These are phyloP conservation scores for Orthonychiurus folsomi DNA, from an alignment of 2,888 invertebrate genomes.

Conservation along the genomic window DNA sequence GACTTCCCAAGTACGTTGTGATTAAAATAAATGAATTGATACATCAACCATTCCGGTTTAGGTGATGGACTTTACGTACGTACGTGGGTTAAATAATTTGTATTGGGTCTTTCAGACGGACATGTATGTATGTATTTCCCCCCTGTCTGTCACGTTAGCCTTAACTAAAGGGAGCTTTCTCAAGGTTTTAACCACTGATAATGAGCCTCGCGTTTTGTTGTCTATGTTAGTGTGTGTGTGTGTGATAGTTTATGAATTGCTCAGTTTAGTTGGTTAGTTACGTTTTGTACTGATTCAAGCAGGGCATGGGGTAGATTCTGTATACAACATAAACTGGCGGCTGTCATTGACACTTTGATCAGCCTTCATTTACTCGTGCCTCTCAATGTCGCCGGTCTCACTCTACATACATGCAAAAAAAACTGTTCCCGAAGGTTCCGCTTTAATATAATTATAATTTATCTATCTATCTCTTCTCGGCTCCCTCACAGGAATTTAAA, in stretches of 20 bases:
- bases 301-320: not conserved
- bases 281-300: not conserved
- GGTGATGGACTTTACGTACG: too few relatives aligned
- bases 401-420: not conserved
- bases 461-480: too few relatives aligned
- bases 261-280: conserved; percentile 1
- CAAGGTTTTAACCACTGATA: not conserved
- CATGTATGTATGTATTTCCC: too few relatives aligned
- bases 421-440: not conserved
- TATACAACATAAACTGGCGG: not conserved
- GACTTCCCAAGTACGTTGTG: too few relatives aligned
- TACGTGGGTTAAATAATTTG: too few relatives aligned
- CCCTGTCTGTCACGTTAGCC: too few relatives aligned
- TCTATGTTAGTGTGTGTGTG: not conserved
- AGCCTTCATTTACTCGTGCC: not conserved
- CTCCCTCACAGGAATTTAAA: too few relatives aligned
- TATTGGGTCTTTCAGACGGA: too few relatives aligned
- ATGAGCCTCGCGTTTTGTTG: not conserved
- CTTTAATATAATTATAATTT: too few relatives aligned
- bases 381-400: not conserved
- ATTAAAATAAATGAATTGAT: too few relatives aligned
- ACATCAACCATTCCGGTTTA: too few relatives aligned
- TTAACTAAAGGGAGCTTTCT: not conserved
- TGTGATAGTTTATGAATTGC: too few relatives aligned
- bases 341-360: conserved; percentile 1